Base-by-base conservation (phyloP, 2,113 vertebrate species). In the Diglossa brunneiventris region DNA sequence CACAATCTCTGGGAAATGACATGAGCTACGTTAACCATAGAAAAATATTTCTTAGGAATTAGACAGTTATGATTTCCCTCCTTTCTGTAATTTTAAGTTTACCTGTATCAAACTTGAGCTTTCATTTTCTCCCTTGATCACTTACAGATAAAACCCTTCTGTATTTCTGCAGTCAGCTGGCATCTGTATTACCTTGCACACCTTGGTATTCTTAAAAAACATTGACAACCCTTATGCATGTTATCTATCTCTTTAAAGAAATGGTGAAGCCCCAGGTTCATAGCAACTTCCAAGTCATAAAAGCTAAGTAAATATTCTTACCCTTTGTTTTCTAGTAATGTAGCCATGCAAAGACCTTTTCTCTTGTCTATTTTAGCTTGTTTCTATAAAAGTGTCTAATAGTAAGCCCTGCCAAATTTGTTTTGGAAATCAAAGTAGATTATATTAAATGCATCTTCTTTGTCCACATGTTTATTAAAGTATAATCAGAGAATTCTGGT, bases 1-100 rank as follows among this genome's bases (percentile, higher is more conserved):
- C 68, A 88, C 52, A 91, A 72, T 17, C 80, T 92, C 87, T 87
- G 59, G 61, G 73, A 94, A 89, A 92, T 94, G 19, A 87, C 76
- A 92, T 55, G 46, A 90, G 39, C 37, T 84, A 18, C 62, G 84
- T 56, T 72, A 85, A 78, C 52, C 39, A 44, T 11, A 46, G 33
- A 70, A 94, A 89, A 90, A 76, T 4, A 11, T 78, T 23, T 90
- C 33, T 52, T 72, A 55, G 67, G 42, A 87, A 66, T 92, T 88
- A 73, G 46, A 62, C 24, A 61, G 63, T 63, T 70, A 35, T 0
- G 1, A 42, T 88, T 93, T 89, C 53, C 3, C 13, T 83, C 27
- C 11, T 66, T 46, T 79, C 18, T 75, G 26, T 75, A 20, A 47
- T 76, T 87, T 85, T 67, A 76, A 6, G 18, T 75, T 90, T 64